Evolutionary conservation across 1,140 invertebrate genomes (phyloP), one percentile per base, ranked within the genome.

Genomic region (Drosophila melanica): DNA sequence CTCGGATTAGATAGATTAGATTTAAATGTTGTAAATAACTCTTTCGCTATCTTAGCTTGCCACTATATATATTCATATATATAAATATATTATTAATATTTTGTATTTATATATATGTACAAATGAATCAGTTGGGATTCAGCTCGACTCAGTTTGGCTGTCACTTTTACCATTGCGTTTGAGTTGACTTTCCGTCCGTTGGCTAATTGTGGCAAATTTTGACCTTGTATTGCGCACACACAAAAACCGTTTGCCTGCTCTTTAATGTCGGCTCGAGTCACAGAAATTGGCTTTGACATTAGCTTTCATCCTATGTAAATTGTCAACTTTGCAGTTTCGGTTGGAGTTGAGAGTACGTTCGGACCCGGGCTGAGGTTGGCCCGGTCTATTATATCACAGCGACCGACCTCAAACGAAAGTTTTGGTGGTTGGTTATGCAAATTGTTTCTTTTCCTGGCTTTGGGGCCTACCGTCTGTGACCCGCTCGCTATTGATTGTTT

Each of bases 351-450:
- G 6, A 14, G 53, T 47, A 18, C 18, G 27, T 27, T 69, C 39
- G 47, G 58, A 16, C 48, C 14, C 14, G 39, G 37, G 45, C 44
- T n/a, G 23, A 9, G 44, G 20, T 44, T 42, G 50, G 42, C 12
- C 47, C 33, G 12, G 50, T 42, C 51, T 48, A 16, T 50, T 39
- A n/a, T 20, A 63, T 5, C 16, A 58, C 5, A 18, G 2, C 12
- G 35, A 18, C 5, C 12, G 35, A 33, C 50, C 23, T 53, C 47
- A 41, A 39, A 33, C 18, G 35, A 44, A 45, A 33, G 14, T 59
- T 59, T 67, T 39, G 64, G 64, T 60, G 64, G 70, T 73, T 33
- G 70, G 4, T 54, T 68, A 73, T 73, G 70, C 64, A 62, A 73
- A 73, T 73, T 54, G 45, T 18, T 47, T 37, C 9, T 54, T 7